Evolutionary conservation across 1,140 invertebrate genomes (phyloP).

Genomic region (Atta cephalotes): DNA sequence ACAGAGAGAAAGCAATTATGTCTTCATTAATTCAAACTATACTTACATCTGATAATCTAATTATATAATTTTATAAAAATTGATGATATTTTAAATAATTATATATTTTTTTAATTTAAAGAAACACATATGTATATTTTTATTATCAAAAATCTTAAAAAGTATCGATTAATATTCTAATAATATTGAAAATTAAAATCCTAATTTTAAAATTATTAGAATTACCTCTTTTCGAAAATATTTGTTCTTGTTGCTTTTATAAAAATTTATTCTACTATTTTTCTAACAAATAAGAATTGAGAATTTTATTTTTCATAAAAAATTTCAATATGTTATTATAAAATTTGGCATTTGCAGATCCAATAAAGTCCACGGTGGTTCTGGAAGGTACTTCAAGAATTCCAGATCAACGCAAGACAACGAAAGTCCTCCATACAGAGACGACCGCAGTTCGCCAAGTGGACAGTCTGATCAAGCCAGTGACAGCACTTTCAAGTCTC

Average conservation of each 20-base stretch:
- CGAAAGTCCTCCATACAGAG: conserved; percentile 81
- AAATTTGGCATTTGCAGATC: conserved; percentile 68
- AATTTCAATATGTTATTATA: background rate
- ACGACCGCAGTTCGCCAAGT: conserved; percentile 92
- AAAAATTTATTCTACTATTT: conserved; percentile 18
- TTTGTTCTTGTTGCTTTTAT: background rate
- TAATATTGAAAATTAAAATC: background rate
- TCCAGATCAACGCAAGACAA: conserved; percentile 73
- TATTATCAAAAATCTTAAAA: background rate
- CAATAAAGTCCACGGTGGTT: conserved; percentile 75
- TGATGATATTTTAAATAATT: background rate
- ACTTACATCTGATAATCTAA: background rate
- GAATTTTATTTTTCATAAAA: conserved; percentile 14
- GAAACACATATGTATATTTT: background rate
- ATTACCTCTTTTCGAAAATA: background rate
- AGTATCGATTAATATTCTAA: background rate
- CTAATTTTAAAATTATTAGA: background rate
- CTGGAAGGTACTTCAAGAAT: conserved; percentile 78
- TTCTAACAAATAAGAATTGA: background rate
- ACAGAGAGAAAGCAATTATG: background rate
- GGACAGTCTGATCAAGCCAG: conserved; percentile 92
- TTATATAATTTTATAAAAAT: no score
- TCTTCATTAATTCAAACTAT: background rate
- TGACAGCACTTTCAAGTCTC: conserved; percentile 87
- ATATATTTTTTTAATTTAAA: background rate